Base-by-base conservation (phyloP, 2,888 invertebrate genomes). In the Serrognathus titanus region DNA sequence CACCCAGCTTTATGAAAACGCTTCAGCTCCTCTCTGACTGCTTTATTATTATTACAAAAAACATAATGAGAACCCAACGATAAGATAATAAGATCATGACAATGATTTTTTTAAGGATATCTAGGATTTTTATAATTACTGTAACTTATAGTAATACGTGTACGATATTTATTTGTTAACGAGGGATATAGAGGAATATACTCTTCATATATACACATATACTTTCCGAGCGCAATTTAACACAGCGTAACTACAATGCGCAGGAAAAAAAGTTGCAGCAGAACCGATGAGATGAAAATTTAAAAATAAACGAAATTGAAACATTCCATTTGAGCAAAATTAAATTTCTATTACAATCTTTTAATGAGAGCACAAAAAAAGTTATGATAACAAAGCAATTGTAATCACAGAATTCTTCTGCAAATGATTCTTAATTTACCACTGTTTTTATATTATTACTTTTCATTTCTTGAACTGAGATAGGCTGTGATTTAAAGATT, bases 11-110 rank as follows among this genome's bases (percentile, higher is more conserved):
- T 51, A 53, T 46, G 40, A 53, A 31, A 55, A 47, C 48, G 59
- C 62, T 60, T 57, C 47, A 61, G 58, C 59, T 62, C 56, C 56
- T 56, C 56, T 56, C 45, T 51, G 47, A 56, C 46, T 38, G 56
- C 56, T 56, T 56, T 35, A 24, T 20, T 43, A 43, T 16, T 11
- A 16, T 31, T 13, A 43, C 16, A 7, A 43, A 10, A 43, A 43
- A 43, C 10, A 11, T 8, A 48, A 53, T 63, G 38, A 53, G 46
- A 51, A 61, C 35, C 56, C 49, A 58, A 59, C 57, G 57, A 62
- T 56, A 58, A 62, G 61, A 64, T 65, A 62, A 65, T 66, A 66
- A 64, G 63, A 66, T 68, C 67, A 65, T 58, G 61, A 63, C 59
- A 63, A 69, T 55, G 57, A 66, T 64, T 57, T 63, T 61, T 58